Conservation (phyloP, 2,888 invertebrate species). For the Saturnia pavonia region DNA sequence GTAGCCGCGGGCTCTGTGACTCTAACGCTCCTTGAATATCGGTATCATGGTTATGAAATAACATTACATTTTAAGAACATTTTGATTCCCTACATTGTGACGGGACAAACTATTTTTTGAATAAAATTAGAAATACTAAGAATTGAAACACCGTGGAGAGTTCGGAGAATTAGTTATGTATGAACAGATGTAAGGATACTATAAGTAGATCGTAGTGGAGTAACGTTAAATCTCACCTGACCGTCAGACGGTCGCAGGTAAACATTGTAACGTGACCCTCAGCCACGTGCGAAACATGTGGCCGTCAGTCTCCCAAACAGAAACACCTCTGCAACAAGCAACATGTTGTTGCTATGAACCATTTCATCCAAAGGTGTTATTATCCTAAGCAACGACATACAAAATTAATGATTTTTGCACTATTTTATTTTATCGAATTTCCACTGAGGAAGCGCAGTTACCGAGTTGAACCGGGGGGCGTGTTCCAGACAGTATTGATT, state of each 20-base stretch:
- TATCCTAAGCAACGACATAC: constrained; percentile 54
- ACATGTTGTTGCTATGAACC: constrained; percentile 28
- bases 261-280: constrained; percentile 78
- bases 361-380: constrained; percentile 31
- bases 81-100: constrained; percentile 40
- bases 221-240: constrained; percentile 67
- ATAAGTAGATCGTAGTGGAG: constrained; percentile 44
- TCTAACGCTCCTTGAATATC: constrained; percentile 65
- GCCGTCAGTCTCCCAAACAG: constrained; percentile 22
- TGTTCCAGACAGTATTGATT: constrained; percentile 80
- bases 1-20: constrained; percentile 62
- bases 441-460: constrained; percentile 78
- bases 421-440: constrained; percentile 80
- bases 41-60: constrained; percentile 53
- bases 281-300: constrained; percentile 77
- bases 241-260: constrained; percentile 73
- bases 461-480: constrained; percentile 76
- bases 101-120: constrained; percentile 38
- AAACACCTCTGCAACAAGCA: neutral
- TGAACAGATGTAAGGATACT: constrained; percentile 30
- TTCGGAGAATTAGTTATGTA: constrained; percentile 39
- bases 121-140: neutral
- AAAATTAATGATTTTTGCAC: constrained; percentile 75
- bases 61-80: constrained; percentile 58
- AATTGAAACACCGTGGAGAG: constrained; percentile 33